phyloP scores from a whole-genome alignment of 1,140 invertebrate species.

The Chrysoperla carnea region DNA sequence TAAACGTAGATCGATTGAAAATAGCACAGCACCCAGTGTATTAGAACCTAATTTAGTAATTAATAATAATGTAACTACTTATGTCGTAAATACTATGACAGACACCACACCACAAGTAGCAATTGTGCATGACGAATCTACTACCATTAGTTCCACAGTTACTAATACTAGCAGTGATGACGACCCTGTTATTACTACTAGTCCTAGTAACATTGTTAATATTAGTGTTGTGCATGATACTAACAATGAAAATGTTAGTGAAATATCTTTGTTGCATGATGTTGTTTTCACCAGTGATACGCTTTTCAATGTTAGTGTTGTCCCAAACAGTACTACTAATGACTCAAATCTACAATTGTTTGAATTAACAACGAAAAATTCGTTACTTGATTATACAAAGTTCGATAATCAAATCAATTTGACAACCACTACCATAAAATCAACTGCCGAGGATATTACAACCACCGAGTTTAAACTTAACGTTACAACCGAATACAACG shows the following conservation, averaged over 20 bases:
- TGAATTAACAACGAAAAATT: no score
- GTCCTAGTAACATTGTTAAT: not conserved
- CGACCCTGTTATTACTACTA: not conserved
- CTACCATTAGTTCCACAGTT: no score
- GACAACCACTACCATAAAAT: no score
- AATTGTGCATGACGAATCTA: not conserved
- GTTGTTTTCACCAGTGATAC: not conserved
- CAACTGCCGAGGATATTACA: no score
- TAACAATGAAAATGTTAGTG: constrained; percentile 1
- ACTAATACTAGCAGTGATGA: no score
- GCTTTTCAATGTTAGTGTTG: not conserved
- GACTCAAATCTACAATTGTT: no score
- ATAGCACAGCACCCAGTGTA: not conserved
- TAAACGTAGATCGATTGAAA: not conserved
- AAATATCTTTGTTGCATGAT: not conserved
- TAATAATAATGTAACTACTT: no score
- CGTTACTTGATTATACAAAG: no score
- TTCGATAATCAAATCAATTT: no score
- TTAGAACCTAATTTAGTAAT: no score
- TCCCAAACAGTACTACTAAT: not conserved
- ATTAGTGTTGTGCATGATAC: not conserved
- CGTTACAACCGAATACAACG: no score
- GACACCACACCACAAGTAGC: not conserved
- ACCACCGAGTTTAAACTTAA: no score
- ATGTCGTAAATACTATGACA: not conserved